A percentile compares a stretch with the other conserved stretches of the same genome.
Conservation (phyloP, 2,113 vertebrate species). For the Ciconia maguari region DNA sequence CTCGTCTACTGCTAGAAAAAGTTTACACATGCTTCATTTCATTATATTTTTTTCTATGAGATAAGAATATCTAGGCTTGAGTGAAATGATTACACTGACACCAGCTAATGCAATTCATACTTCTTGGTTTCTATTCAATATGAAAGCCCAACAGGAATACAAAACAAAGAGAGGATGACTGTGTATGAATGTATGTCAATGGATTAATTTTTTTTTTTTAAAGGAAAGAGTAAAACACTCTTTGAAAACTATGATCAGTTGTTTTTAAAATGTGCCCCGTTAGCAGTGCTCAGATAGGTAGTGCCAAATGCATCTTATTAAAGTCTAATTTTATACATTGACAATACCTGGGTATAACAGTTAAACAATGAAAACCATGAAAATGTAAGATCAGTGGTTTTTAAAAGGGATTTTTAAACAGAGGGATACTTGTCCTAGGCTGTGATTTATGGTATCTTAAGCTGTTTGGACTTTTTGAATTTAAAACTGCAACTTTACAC, state of each 20-base stretch:
- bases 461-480: background rate
- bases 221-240: background rate
- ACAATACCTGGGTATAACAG: background rate
- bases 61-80: background rate
- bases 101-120: background rate
- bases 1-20: background rate
- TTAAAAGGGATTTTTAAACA: background rate
- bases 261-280: background rate
- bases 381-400: background rate
- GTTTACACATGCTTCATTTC: constrained; percentile 11
- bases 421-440: background rate
- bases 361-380: background rate
- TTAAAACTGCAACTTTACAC: background rate
- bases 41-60: background rate
- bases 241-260: background rate
- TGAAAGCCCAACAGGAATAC: background rate
- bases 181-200: background rate
- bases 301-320: background rate
- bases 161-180: background rate
- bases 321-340: background rate
- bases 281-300: background rate
- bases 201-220: background rate
- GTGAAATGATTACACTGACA: background rate
- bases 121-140: background rate
- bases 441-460: background rate